Conservation (phyloP, 2,113 vertebrate genomes). For the Nycticryphes semicollaris region DNA sequence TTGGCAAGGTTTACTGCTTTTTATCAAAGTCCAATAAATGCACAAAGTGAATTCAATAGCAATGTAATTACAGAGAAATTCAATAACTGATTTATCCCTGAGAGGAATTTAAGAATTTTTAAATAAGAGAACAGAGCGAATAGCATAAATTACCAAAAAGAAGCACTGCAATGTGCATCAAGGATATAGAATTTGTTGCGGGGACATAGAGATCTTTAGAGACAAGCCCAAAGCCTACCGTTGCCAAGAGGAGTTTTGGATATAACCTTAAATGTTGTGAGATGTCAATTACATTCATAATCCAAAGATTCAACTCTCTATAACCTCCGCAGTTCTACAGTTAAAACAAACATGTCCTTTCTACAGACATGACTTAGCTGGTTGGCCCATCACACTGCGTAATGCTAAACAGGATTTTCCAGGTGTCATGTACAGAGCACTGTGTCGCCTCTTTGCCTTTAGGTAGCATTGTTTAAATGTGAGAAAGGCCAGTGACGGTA, state of each 20-base stretch:
- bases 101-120: neutral
- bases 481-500: neutral
- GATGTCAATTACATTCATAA: neutral
- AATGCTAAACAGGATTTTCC: constrained; percentile 48
- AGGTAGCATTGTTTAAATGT: neutral
- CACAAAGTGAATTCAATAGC: neutral
- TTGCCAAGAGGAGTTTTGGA: neutral
- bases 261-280: constrained; percentile 17
- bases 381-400: neutral
- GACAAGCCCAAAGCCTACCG: neutral
- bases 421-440: neutral
- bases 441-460: neutral
- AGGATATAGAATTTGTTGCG: neutral
- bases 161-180: neutral
- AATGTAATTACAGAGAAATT: neutral
- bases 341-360: constrained; percentile 38
- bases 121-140: neutral
- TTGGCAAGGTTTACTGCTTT: neutral
- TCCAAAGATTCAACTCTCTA: constrained; percentile 32
- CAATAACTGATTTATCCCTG: neutral
- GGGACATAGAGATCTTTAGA: neutral
- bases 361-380: constrained; percentile 8
- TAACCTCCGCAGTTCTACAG: constrained; percentile 24
- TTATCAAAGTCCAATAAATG: neutral
- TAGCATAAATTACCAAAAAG: neutral